Percentiles rank a stretch among this genome's conserved stretches.
These are phyloP conservation scores for Lithobates pipiens DNA, from an alignment of 2,797 vertebrate species.

Conservation along the genomic window DNA sequence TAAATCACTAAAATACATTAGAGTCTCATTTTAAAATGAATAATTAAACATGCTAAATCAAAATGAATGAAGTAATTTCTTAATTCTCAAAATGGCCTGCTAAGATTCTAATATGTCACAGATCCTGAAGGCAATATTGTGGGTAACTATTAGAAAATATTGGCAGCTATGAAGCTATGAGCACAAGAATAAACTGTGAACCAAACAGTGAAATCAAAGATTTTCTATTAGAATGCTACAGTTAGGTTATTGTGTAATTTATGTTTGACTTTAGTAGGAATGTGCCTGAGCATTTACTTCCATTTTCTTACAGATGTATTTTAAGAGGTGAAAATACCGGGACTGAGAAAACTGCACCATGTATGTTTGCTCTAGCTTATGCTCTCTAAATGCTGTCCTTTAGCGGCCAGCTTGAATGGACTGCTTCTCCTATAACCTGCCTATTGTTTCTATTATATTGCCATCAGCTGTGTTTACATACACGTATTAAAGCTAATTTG, in stretches of 20 bases:
- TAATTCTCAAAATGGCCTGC: too few relatives aligned
- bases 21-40: too few relatives aligned
- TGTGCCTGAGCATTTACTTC: not conserved
- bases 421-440: not conserved
- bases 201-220: too few relatives aligned
- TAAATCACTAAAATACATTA: too few relatives aligned
- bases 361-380: conserved; percentile 6
- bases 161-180: not conserved
- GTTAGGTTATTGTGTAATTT: not conserved
- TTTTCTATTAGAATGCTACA: not conserved
- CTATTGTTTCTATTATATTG: not conserved
- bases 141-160: not conserved
- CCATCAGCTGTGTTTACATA: conserved; percentile 45
- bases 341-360: not conserved
- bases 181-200: not conserved
- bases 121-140: not conserved
- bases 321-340: not conserved
- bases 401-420: not conserved
- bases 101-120: too few relatives aligned
- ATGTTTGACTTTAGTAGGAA: not conserved
- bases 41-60: too few relatives aligned
- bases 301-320: conserved; percentile 6
- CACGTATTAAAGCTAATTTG: conserved; percentile 16
- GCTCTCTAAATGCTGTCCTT: conserved; percentile 20
- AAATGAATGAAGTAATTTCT: too few relatives aligned